Evolutionary conservation across 2,888 invertebrate genomes (phyloP).

Genomic region (Epistrophe grossulariae): DNA sequence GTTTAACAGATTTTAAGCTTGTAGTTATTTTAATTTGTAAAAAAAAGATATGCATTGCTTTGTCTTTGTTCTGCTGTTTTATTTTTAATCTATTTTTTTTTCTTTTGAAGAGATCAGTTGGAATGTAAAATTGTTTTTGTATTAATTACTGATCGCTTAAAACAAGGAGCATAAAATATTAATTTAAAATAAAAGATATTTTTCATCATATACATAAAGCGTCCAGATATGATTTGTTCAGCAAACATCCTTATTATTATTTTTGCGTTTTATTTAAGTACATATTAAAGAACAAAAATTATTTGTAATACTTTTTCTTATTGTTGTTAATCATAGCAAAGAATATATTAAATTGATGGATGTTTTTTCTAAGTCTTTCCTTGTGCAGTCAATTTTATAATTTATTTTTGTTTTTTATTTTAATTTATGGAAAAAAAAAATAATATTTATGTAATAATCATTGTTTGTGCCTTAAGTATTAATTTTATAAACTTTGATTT

Average conservation of each 20-base stretch:
- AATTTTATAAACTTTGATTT: conserved; percentile 31
- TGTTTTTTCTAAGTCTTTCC: conserved; percentile 56
- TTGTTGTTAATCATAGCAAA: conserved; percentile 35
- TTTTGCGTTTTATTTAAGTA: conserved; percentile 33
- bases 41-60: conserved; percentile 74
- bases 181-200: conserved; percentile 13
- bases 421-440: conserved; percentile 39
- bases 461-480: conserved; percentile 65
- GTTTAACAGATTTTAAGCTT: conserved; percentile 51
- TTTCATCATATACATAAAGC: conserved; percentile 41
- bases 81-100: background rate
- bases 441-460: background rate
- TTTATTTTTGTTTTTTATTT: background rate
- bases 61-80: conserved; percentile 54
- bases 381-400: conserved; percentile 66
- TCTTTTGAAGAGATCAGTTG: conserved; percentile 61
- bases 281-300: conserved; percentile 17
- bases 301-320: conserved; percentile 11
- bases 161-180: conserved; percentile 52
- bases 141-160: conserved; percentile 53
- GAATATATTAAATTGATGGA: conserved; percentile 28
- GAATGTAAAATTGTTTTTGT: conserved; percentile 48
- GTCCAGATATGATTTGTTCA: conserved; percentile 48
- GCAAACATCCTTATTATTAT: background rate
- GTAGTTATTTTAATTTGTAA: conserved; percentile 26